These are phyloP conservation scores for Bryconaethiops microstoma DNA, from an alignment of 2,797 vertebrate genomes.

Conservation along the genomic window DNA sequence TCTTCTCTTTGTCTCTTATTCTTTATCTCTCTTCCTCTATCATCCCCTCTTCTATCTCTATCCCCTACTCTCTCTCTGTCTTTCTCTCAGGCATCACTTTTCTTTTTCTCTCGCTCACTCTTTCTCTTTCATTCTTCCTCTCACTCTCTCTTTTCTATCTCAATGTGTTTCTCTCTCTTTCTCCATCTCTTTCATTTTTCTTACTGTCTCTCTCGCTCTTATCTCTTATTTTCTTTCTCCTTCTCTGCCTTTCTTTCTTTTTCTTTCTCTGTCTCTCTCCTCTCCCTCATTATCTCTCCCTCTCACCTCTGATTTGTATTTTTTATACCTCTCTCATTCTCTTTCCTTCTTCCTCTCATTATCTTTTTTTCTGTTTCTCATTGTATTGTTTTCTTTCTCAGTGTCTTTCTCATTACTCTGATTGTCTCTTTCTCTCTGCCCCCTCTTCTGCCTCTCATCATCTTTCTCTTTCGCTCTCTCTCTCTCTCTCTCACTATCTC, in stretches of 20 bases:
- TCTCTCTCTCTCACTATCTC: not conserved
- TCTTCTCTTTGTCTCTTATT: not conserved
- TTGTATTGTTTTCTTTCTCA: not conserved
- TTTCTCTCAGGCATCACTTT: not conserved
- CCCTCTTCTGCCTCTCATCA: not conserved
- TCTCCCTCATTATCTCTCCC: no score
- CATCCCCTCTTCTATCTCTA: conserved; percentile 27
- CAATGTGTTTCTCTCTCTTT: no score
- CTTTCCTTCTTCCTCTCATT: not conserved
- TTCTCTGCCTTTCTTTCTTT: not conserved
- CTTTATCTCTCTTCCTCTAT: not conserved
- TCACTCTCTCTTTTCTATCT: no score
- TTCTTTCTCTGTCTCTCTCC: not conserved
- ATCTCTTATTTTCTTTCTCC: no score
- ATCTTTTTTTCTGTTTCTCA: not conserved
- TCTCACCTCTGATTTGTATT: no score
- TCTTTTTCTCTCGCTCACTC: not conserved
- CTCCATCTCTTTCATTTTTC: not conserved
- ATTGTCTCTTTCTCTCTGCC: not conserved
- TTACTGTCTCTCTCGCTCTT: no score
- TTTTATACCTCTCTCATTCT: not conserved
- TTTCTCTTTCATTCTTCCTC: no score
- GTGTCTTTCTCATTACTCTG: no score
- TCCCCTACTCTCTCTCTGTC: conserved; percentile 39
- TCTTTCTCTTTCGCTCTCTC: no score